These are phyloP conservation scores for Ptilorrhoa leucosticta DNA, from an alignment of 2,113 vertebrate genomes.

Conservation along the genomic window DNA sequence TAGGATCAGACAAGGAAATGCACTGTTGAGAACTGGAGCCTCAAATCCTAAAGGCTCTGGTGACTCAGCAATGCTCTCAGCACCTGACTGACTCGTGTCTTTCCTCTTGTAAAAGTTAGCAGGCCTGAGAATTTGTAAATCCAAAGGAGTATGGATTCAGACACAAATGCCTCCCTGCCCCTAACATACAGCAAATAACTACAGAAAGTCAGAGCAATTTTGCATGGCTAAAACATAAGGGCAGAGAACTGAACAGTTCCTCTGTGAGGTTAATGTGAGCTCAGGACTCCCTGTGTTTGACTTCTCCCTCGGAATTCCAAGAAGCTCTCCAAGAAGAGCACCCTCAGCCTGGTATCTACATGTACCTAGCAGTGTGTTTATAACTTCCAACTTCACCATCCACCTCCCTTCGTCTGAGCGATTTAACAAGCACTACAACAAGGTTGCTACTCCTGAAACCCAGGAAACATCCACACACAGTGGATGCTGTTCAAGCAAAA, in stretches of 20 bases:
- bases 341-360: neutral
- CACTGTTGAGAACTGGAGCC: neutral
- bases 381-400: neutral
- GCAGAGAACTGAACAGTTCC: neutral
- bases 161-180: neutral
- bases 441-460: neutral
- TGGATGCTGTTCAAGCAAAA: neutral
- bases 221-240: neutral
- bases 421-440: neutral
- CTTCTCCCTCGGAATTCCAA: neutral
- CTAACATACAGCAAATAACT: neutral
- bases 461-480: neutral
- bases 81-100: neutral
- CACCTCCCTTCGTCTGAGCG: neutral
- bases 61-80: neutral
- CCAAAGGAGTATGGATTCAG: neutral
- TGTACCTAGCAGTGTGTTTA: neutral
- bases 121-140: neutral
- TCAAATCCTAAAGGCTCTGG: neutral
- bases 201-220: neutral
- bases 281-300: neutral
- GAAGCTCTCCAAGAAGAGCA: neutral
- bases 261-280: neutral
- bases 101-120: neutral
- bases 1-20: neutral